phyloP scores from a whole-genome alignment of 2,797 vertebrate species.

The Syndactyla subalaris region DNA sequence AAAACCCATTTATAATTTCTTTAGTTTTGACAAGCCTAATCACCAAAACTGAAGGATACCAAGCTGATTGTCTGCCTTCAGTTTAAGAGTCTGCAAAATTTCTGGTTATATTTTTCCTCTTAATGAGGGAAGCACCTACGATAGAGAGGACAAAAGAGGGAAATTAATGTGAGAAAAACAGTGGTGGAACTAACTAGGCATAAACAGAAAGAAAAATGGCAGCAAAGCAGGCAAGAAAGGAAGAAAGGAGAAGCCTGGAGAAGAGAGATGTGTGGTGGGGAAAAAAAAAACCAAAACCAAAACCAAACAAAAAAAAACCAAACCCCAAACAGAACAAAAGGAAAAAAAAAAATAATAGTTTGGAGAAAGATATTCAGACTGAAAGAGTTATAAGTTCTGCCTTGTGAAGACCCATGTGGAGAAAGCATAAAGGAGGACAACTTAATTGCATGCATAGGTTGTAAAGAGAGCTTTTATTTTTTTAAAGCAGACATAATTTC shows the following conservation, averaged over 20 bases:
- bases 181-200: neutral
- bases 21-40: neutral
- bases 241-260: neutral
- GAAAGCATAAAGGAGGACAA: neutral
- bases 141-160: neutral
- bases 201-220: neutral
- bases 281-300: too few species aligned
- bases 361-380: neutral
- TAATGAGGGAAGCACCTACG: neutral
- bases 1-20: neutral
- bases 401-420: neutral
- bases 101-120: neutral
- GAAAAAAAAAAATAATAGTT: too few species aligned
- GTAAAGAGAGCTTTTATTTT: neutral
- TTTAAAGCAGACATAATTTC: neutral
- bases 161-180: neutral
- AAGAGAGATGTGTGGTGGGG: neutral
- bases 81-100: neutral
- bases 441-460: neutral
- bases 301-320: too few species aligned
- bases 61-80: neutral
- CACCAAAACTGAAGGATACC: neutral
- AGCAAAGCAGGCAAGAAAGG: neutral
- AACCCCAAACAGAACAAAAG: too few species aligned
- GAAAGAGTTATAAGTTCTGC: neutral